phyloP scores from a whole-genome alignment of 2,888 invertebrate species.

The Platycheirus albimanus region DNA sequence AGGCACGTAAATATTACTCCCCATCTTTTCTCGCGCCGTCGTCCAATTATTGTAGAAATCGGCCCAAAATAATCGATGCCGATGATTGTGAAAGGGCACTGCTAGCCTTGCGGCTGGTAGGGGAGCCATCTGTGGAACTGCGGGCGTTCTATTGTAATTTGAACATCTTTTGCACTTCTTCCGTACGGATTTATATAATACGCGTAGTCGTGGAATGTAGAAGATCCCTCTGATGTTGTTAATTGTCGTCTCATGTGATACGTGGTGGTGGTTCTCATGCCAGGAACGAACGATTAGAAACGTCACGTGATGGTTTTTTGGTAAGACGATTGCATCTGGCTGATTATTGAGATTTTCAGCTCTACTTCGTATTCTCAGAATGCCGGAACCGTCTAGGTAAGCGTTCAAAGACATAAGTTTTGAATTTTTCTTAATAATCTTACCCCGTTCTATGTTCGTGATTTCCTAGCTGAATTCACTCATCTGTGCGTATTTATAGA shows the following conservation, averaged over 20 bases:
- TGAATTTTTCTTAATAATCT: constrained; percentile 31
- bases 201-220: constrained; percentile 59
- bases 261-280: no score
- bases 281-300: no score
- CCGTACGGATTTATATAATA: no score
- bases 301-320: no score
- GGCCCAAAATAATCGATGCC: no score
- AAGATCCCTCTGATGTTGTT: constrained; percentile 57
- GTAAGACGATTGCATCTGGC: constrained; percentile 52
- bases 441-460: constrained; percentile 24
- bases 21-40: constrained; percentile 70
- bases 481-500: constrained; percentile 33
- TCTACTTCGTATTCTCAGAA: constrained; percentile 44
- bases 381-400: constrained; percentile 42
- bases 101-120: no score
- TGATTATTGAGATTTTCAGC: constrained; percentile 35
- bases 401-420: constrained; percentile 53
- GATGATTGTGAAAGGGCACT: constrained; percentile 70
- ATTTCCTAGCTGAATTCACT: constrained; percentile 50
- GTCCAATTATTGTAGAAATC: constrained; percentile 50
- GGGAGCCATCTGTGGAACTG: constrained; percentile 61
- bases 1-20: constrained; percentile 73
- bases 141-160: constrained; percentile 37
- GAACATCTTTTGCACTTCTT: constrained; percentile 64
- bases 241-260: no score